A percentile compares a stretch with the other conserved stretches of the same genome.
Evolutionary conservation across 2,113 vertebrate species (phyloP).

Genomic region (Casuarius casuarius): DNA sequence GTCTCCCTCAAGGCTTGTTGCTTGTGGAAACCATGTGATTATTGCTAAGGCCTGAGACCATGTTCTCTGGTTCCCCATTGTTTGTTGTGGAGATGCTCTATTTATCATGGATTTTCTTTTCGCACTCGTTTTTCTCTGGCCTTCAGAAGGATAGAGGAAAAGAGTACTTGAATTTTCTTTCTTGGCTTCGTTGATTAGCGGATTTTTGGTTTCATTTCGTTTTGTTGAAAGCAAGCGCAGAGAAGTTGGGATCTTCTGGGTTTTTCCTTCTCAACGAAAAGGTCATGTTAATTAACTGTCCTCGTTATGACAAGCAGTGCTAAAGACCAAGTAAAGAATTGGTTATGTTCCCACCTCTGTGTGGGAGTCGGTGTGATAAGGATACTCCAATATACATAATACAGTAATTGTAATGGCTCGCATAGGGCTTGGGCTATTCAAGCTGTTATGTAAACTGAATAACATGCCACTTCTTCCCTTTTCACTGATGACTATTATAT

Average conservation of each 20-base stretch:
- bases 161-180: neutral
- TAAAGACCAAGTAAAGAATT: conserved; percentile 32
- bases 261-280: neutral
- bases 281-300: conserved; percentile 54
- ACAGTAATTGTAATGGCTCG: neutral
- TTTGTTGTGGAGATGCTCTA: neutral
- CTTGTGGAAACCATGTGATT: neutral
- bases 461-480: conserved; percentile 30
- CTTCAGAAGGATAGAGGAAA: neutral
- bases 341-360: neutral
- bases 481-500: conserved; percentile 11
- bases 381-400: conserved; percentile 12
- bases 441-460: conserved; percentile 45
- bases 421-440: neutral
- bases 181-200: neutral
- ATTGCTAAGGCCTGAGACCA: neutral
- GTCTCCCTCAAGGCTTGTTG: conserved; percentile 13
- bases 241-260: neutral
- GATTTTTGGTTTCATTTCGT: neutral
- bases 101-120: conserved; percentile 29
- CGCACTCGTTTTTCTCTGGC: conserved; percentile 15
- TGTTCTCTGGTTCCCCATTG: neutral
- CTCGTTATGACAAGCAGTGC: neutral
- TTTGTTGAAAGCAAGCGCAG: neutral
- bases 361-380: conserved; percentile 36